A percentile compares a stretch with the other conserved stretches of the same genome.
Conservation (phyloP, 2,888 invertebrate genomes). For the Cyclophora albipunctata region DNA sequence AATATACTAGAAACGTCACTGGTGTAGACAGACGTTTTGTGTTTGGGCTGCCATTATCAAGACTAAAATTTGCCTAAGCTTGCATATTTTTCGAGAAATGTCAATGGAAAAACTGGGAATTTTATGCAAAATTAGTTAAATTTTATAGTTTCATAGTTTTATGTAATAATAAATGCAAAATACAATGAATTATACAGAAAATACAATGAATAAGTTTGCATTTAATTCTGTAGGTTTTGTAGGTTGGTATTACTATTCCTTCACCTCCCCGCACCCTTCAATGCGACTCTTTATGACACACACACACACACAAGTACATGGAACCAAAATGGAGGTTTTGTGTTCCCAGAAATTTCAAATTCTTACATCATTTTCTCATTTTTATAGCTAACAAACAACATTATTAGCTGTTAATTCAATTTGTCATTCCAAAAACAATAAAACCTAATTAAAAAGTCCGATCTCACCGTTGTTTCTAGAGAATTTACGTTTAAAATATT, state of each 20-base stretch:
- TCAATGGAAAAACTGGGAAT: too few species aligned
- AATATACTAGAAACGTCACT: constrained; percentile 38
- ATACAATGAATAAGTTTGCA: too few species aligned
- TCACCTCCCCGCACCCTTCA: constrained; percentile 28
- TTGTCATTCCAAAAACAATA: too few species aligned
- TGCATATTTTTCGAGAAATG: neutral
- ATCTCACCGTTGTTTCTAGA: too few species aligned
- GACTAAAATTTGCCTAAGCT: constrained; percentile 17
- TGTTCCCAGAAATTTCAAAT: constrained; percentile 50
- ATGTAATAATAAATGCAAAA: too few species aligned
- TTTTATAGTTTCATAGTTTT: too few species aligned
- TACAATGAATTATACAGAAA: too few species aligned
- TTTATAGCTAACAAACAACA: too few species aligned
- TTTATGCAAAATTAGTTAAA: too few species aligned
- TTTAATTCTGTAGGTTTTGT: neutral
- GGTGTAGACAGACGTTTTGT: constrained; percentile 37
- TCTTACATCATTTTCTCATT: constrained; percentile 23
- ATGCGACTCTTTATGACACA: constrained; percentile 21
- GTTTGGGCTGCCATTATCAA: constrained; percentile 26
- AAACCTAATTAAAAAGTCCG: too few species aligned
- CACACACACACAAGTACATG: constrained; percentile 24
- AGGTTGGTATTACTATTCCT: constrained; percentile 38
- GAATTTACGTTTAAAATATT: constrained; percentile 23
- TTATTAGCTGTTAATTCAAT: too few species aligned
- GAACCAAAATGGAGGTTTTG: constrained; percentile 59